A percentile compares a stretch with the other conserved stretches of the same genome.
Evolutionary conservation across 64 coral and sea anemone genomes (phyloP).

Genomic region (Pocillopora verrucosa): DNA sequence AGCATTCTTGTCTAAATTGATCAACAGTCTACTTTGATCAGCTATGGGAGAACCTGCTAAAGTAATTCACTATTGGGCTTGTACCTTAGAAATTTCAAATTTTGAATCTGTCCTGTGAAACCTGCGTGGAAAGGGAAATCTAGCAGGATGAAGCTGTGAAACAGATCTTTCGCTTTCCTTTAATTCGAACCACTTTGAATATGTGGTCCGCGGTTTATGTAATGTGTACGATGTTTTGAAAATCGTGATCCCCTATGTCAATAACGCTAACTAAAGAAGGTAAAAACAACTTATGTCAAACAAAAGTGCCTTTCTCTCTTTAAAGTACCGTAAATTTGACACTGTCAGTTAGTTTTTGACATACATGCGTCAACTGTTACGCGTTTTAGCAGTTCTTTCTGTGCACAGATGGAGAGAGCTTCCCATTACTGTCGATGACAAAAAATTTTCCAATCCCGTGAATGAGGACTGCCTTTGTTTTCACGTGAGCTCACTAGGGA

Average conservation of each 20-base stretch:
- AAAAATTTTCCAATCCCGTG: neutral
- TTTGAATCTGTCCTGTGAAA: neutral
- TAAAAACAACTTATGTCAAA: slow-evolving; percentile 1
- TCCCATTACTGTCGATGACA: neutral
- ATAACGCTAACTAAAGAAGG: slow-evolving; percentile 4
- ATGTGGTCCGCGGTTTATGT: neutral
- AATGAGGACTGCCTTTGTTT: slow-evolving; percentile 14
- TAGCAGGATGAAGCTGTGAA: neutral
- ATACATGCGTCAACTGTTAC: slow-evolving; percentile 7
- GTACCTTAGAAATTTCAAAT: neutral
- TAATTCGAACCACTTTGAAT: neutral
- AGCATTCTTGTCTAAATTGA: too few relatives aligned
- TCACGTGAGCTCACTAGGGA: slow-evolving; percentile 2
- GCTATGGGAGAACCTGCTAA: too few relatives aligned
- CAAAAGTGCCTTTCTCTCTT: neutral
- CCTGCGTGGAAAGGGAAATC: neutral
- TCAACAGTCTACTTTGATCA: too few relatives aligned
- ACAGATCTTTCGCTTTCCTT: too few relatives aligned
- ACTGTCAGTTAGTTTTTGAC: slow-evolving; percentile 12
- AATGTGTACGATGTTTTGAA: neutral
- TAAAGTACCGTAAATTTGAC: slow-evolving; percentile 10
- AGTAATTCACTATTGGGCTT: too few relatives aligned
- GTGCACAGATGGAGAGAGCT: neutral
- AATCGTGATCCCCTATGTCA: slow-evolving; percentile 16
- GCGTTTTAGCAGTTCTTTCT: slow-evolving; percentile 1